These are phyloP conservation scores for Edolisoma coerulescens DNA, from an alignment of 2,113 vertebrate genomes.

Conservation along the genomic window DNA sequence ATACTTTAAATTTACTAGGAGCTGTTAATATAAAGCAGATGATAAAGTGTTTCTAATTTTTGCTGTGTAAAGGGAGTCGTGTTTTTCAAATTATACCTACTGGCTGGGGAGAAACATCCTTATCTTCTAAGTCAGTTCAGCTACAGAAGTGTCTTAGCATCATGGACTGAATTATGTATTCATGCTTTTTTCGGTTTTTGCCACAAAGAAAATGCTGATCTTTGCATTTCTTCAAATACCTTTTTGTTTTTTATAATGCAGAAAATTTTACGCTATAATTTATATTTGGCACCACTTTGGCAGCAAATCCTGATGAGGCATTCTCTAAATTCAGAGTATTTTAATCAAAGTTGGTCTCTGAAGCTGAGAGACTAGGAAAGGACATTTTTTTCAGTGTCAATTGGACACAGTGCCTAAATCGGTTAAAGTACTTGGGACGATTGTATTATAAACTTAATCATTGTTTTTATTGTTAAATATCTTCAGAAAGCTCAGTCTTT, in stretches of 20 bases:
- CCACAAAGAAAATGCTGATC: background rate
- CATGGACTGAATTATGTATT: background rate
- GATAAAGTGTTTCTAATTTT: background rate
- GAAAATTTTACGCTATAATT: background rate
- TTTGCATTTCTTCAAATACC: background rate
- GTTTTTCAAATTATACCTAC: background rate
- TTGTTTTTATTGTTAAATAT: background rate
- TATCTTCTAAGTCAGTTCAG: background rate
- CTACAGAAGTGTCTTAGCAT: background rate
- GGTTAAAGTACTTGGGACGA: background rate
- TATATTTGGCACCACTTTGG: background rate
- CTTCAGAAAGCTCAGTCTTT: background rate
- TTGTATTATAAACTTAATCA: background rate
- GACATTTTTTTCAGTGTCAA: background rate
- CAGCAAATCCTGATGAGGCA: background rate
- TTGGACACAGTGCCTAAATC: background rate
- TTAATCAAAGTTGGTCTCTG: background rate
- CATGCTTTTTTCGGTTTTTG: background rate
- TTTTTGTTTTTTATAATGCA: background rate
- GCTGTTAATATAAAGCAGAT: background rate
- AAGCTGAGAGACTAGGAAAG: background rate
- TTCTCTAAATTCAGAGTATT: background rate
- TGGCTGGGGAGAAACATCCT: background rate
- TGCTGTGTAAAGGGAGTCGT: background rate
- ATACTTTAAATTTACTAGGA: background rate